Evolutionary conservation across 1,140 invertebrate species (phyloP).

Genomic region (Pogonus chalceus): DNA sequence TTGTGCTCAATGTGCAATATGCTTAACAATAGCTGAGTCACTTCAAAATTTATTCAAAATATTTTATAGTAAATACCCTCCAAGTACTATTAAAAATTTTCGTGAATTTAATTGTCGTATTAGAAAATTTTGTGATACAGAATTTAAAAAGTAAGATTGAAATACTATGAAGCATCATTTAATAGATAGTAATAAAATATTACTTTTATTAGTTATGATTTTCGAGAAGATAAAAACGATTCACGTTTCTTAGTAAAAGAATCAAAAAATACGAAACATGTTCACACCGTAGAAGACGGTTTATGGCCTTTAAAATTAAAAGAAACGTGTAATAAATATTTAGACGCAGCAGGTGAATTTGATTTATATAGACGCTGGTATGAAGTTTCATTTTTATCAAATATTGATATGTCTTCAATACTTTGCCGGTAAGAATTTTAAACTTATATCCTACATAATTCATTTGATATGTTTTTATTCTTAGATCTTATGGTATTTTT

Average conservation of each 20-base stretch:
- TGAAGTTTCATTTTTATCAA: neutral
- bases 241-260: neutral
- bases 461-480: neutral
- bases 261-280: neutral
- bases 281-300: neutral
- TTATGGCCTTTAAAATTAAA: neutral
- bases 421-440: neutral
- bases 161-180: too few relatives aligned
- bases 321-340: neutral
- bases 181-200: too few relatives aligned
- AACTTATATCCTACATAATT: neutral
- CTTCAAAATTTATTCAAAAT: neutral
- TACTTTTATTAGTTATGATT: neutral
- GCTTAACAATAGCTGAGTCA: neutral
- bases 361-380: neutral
- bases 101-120: neutral
- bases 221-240: neutral
- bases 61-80: neutral
- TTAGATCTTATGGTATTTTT: conserved; percentile 1
- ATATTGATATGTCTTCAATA: neutral
- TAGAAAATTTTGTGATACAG: neutral
- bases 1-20: neutral
- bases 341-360: neutral
- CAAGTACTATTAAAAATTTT: neutral
- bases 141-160: neutral